These are phyloP conservation scores for Phyllotreta cruciferae DNA, from an alignment of 2,888 invertebrate genomes.

Conservation along the genomic window DNA sequence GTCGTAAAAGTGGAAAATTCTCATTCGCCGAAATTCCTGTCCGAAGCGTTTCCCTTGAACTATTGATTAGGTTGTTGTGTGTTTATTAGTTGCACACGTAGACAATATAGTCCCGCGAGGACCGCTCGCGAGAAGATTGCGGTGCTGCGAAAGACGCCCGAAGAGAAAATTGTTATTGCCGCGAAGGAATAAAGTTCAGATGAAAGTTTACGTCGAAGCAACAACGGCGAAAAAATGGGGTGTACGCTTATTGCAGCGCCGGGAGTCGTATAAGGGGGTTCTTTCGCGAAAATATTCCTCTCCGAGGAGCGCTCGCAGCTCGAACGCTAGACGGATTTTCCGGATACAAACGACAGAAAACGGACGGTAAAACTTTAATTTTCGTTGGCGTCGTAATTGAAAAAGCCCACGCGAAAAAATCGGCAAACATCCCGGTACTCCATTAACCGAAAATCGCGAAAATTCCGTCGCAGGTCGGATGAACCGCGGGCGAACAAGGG, in stretches of 20 bases:
- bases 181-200: conserved; percentile 32
- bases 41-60: conserved; percentile 35
- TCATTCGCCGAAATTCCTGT: conserved; percentile 29
- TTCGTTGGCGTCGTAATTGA: no score
- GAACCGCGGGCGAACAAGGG: conserved; percentile 40
- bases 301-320: conserved; percentile 7
- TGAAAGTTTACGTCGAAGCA: conserved; percentile 28
- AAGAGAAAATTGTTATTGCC: conserved; percentile 51
- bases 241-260: conserved; percentile 26
- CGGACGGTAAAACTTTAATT: no score
- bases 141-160: conserved; percentile 41
- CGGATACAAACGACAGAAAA: background rate
- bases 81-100: conserved; percentile 48
- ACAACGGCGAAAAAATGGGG: conserved; percentile 10
- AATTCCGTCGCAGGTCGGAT: conserved; percentile 7
- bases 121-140: conserved; percentile 54
- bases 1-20: conserved; percentile 29
- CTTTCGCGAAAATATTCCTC: conserved; percentile 16
- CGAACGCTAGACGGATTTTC: conserved; percentile 11
- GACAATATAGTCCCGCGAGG: conserved; percentile 54
- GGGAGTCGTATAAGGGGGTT: conserved; percentile 20
- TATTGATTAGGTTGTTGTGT: conserved; percentile 44
- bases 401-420: conserved; percentile 32
- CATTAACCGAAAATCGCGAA: conserved; percentile 52
- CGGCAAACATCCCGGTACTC: conserved; percentile 54